Evolutionary conservation across 64 coral and sea anemone species (phyloP).

Genomic region (Actinia tenebrosa): DNA sequence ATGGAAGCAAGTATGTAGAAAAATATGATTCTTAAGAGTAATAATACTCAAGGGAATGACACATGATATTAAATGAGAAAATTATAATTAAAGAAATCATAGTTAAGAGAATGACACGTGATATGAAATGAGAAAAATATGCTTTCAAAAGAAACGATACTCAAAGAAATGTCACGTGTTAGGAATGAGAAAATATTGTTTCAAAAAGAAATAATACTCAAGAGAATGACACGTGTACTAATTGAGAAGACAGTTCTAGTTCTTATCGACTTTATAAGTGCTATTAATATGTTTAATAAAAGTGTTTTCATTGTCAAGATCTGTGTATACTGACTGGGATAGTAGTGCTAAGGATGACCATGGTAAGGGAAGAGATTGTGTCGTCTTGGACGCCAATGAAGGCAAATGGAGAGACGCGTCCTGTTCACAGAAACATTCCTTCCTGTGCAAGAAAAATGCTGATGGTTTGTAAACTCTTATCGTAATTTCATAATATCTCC

Average conservation of each 20-base stretch:
- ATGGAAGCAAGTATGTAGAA: constrained; percentile 45
- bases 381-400: constrained; percentile 80
- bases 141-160: too few relatives aligned
- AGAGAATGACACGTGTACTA: too few relatives aligned
- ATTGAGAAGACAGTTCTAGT: too few relatives aligned
- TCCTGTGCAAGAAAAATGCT: constrained; percentile 81
- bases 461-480: constrained; percentile 41
- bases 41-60: too few relatives aligned
- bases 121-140: too few relatives aligned
- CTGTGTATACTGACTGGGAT: constrained; percentile 95
- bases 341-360: constrained; percentile 74
- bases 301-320: not conserved
- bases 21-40: too few relatives aligned
- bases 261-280: too few relatives aligned
- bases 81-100: not conserved
- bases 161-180: too few relatives aligned
- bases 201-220: too few relatives aligned
- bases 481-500: not conserved
- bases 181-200: too few relatives aligned
- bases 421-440: constrained; percentile 80
- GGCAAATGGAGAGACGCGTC: constrained; percentile 93
- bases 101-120: not conserved
- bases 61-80: too few relatives aligned
- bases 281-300: too few relatives aligned
- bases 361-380: constrained; percentile 76